These are phyloP conservation scores for Meles meles DNA, from an alignment of 2,113 vertebrate genomes.

Conservation along the genomic window DNA sequence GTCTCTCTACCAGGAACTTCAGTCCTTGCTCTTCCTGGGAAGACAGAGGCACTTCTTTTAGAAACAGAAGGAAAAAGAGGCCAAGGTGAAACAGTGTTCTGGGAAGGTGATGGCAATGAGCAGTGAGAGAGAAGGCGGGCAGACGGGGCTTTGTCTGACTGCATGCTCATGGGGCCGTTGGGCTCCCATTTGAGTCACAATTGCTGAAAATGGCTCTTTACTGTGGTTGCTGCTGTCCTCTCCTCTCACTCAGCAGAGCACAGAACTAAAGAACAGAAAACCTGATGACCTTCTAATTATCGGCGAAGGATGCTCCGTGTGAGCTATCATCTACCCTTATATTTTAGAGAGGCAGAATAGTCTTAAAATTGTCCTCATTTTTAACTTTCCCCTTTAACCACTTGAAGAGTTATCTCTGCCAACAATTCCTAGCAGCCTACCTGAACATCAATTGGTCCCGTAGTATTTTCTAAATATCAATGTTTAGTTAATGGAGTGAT, in stretches of 20 bases:
- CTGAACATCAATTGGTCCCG: conserved; percentile 51
- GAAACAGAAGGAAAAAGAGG: conserved; percentile 56
- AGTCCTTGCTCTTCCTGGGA: conserved; percentile 7
- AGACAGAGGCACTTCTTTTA: conserved; percentile 17
- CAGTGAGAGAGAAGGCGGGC: neutral
- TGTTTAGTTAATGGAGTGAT: conserved; percentile 71
- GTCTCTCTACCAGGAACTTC: conserved; percentile 46
- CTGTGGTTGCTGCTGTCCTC: neutral
- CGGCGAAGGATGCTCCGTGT: neutral
- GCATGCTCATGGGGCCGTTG: neutral
- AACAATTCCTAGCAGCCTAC: conserved; percentile 30
- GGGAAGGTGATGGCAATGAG: neutral
- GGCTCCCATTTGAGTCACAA: neutral
- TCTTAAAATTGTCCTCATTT: conserved; percentile 3
- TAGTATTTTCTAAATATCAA: conserved; percentile 54
- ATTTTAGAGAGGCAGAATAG: conserved; percentile 47
- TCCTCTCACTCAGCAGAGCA: neutral
- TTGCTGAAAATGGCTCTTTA: accelerated
- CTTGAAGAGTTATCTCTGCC: conserved; percentile 44
- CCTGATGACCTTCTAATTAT: neutral
- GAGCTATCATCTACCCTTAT: neutral
- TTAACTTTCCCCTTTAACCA: neutral
- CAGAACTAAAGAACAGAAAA: neutral
- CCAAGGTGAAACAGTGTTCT: conserved; percentile 66
- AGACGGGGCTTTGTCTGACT: neutral